Base-by-base conservation (phyloP, 2,888 invertebrate genomes). In the Stenchaetothrips biformis region DNA sequence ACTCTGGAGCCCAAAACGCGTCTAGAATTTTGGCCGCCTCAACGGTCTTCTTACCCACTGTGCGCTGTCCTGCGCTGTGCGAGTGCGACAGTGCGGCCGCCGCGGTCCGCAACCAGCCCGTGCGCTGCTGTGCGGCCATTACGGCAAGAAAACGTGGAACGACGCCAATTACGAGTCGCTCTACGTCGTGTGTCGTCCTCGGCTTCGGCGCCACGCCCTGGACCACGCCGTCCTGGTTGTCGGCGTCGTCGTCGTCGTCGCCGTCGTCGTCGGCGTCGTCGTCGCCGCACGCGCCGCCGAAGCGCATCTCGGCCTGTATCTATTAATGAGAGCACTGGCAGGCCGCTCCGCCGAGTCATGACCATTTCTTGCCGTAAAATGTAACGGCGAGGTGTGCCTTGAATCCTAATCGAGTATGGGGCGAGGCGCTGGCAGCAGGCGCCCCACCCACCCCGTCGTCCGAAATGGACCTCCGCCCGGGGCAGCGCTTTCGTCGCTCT, bases 361-460 rank as follows among this genome's bases (percentile, higher is more conserved):
- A 37, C 53, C 16, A 13, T 13, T 4, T 53, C 53, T 53, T 53
- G 53, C 18, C 53, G 53, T 53, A 53, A 53, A 53, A 53, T 13
- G 4, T 13, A 53, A 13, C 53, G 53, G 53, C 53, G 13, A 4
- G 53, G 53, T 18, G 53, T 4, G 53, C 16, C 53, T 8, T 37
- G 37, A 37, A 37, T 59, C 79, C 53, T 49, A 78, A 78, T 81
- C 81, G 79, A 48, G 79, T 78, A 80, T 77, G 78, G 79, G 62
- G 78, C 79, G 81, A 79, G 79, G 80, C 80, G 74, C 78, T 78
- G 25, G 78, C 59, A 48, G 82, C 84, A 84, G 85, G 37, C 37
- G 37, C 37, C 37, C 1, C 37, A 37, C 37, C 53, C 53, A 53
- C 53, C 53, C 16, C 37, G 37, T 53, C 53, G 53, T 4, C 53